Base-by-base conservation (phyloP, 2,888 invertebrate genomes). In the Rhabditophanes sp. region DNA sequence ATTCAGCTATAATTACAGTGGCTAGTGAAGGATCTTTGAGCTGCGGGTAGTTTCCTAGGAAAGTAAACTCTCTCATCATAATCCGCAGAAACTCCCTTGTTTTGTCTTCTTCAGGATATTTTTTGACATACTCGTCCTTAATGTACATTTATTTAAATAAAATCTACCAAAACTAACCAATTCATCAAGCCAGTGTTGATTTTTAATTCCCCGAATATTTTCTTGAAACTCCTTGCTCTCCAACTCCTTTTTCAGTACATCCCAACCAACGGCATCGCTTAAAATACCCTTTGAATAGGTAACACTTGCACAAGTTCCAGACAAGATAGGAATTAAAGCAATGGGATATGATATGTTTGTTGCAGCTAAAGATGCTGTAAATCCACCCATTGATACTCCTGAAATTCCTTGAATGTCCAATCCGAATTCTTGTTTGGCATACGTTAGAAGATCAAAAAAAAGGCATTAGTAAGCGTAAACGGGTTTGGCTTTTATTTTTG, bases 321-420 rank as follows among this genome's bases (percentile, higher is more conserved):
- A 88, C 20, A 96, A 73, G 65, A 90, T 93, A 26, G 96, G 93
- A 14, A 90, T 79, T 39, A 93, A 70, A 3, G 83, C 80, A 48
- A 93, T 69, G 5, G 93, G 93, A 64, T 85, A 81, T 16, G 82
- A 82, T 82, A 87, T 88, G 69, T 80, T 87, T 8, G 84, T 80
- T 9, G 88, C 90, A 45, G 90, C 87, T 50, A 96, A 72, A 4
- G 87, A 87, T 44, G 93, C 90, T 90, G 90, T 96, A 85, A 90
- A 68, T 35, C 50, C 60, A 21, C 61, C 61, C 56, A 61, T 53
- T 5, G 59, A 60, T n/a, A 59, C 44, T 9, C 53, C 53, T 4
- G 37, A 35, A 19, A 46, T n/a, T 24, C n/a, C n/a, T n/a, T n/a
- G n/a, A n/a, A n/a, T n/a, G n/a, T n/a, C n/a, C n/a, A n/a, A n/a